A percentile compares a stretch with the other conserved stretches of the same genome.
Conservation (phyloP, 1,140 invertebrate species). For the Zaprionus tsacasi region DNA sequence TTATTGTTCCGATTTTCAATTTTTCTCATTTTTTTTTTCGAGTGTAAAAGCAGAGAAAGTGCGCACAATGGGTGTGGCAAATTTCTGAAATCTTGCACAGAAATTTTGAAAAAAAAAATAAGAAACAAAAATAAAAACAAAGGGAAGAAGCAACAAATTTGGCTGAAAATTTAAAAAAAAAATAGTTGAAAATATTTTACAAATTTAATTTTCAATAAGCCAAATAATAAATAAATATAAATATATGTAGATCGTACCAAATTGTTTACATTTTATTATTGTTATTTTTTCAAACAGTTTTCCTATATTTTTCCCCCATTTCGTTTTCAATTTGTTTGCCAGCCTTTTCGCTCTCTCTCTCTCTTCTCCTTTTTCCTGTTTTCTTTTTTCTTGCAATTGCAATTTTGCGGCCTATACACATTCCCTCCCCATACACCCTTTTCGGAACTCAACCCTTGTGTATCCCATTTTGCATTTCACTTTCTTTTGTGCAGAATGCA, state of each 20-base stretch:
- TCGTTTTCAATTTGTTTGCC: slow-evolving; percentile 15
- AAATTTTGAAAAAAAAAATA: background rate
- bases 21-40: slow-evolving; percentile 30
- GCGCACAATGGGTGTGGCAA: slow-evolving; percentile 42
- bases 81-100: slow-evolving; percentile 53
- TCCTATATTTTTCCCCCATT: background rate
- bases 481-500: slow-evolving; percentile 77
- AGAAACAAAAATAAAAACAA: background rate
- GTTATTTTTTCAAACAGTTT: background rate
- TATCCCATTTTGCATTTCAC: slow-evolving; percentile 58
- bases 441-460: slow-evolving; percentile 1
- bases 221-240: too few relatives aligned
- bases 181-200: background rate
- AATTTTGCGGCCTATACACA: slow-evolving; percentile 28
- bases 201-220: background rate
- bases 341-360: background rate
- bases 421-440: too few relatives aligned
- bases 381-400: slow-evolving; percentile 38
- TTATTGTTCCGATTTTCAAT: slow-evolving; percentile 67
- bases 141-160: too few relatives aligned
- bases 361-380: slow-evolving; percentile 38
- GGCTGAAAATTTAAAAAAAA: too few relatives aligned
- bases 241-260: background rate
- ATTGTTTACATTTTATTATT: slow-evolving; percentile 28
- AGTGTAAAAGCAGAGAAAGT: background rate